These are phyloP conservation scores for Paraplagusia blochii DNA, from an alignment of 2,113 vertebrate genomes.

Conservation along the genomic window DNA sequence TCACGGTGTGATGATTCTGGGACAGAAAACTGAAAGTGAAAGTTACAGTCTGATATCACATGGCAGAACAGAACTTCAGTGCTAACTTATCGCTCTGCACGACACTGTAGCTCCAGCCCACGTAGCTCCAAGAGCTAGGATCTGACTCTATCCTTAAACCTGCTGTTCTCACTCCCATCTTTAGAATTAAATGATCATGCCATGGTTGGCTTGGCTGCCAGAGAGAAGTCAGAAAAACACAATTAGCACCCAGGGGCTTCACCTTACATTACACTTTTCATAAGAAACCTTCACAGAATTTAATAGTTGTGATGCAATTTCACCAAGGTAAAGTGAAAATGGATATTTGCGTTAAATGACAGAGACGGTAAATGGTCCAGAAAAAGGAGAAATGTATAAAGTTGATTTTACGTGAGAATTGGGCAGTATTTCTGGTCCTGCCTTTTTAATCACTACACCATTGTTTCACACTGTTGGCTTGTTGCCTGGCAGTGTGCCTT, in stretches of 20 bases:
- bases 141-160: too few species aligned
- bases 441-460: conserved; percentile 43
- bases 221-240: not conserved
- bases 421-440: conserved; percentile 21
- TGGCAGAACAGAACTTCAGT: too few species aligned
- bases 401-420: conserved; percentile 31
- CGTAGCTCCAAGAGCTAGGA: too few species aligned
- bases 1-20: not conserved
- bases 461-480: conserved; percentile 42
- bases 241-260: not conserved
- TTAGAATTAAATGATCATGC: too few species aligned
- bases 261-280: not conserved
- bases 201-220: too few species aligned
- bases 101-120: too few species aligned
- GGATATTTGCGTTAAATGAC: too few species aligned
- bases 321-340: not conserved
- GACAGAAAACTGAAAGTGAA: not conserved
- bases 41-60: not conserved
- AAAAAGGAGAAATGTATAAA: too few species aligned
- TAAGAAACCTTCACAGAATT: not conserved
- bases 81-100: too few species aligned
- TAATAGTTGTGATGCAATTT: not conserved
- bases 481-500: conserved; percentile 34
- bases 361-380: too few species aligned
- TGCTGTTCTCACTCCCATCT: too few species aligned